These are phyloP conservation scores for Apeira syringaria DNA, from an alignment of 2,888 invertebrate species.

Conservation along the genomic window DNA sequence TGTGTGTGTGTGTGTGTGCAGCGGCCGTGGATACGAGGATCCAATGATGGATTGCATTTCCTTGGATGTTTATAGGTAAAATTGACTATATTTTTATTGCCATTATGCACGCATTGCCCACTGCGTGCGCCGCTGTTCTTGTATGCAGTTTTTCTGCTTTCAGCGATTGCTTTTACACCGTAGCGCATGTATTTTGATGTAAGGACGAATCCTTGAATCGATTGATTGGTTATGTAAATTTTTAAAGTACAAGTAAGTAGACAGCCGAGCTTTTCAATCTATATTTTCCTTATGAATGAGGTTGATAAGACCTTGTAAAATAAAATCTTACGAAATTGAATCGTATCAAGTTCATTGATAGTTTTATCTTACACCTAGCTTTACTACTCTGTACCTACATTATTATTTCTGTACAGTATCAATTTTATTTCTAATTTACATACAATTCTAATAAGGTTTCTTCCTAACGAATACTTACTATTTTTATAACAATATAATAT, in stretches of 20 bases:
- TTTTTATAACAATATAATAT: no score
- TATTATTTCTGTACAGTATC: neutral
- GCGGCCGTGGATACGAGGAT: conserved; percentile 68
- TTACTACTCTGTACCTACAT: neutral
- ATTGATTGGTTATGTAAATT: conserved; percentile 49
- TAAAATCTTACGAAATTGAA: conserved; percentile 55
- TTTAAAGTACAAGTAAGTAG: conserved; percentile 29
- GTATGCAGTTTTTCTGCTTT: conserved; percentile 31
- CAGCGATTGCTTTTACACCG: conserved; percentile 41
- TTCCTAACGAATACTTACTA: no score
- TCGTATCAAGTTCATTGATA: conserved; percentile 50
- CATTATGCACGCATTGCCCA: conserved; percentile 46
- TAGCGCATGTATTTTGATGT: conserved; percentile 53
- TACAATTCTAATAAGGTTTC: conserved; percentile 26
- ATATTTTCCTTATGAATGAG: conserved; percentile 56
- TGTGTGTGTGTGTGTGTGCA: conserved; percentile 67
- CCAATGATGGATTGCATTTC: conserved; percentile 82
- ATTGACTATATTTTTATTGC: conserved; percentile 58
- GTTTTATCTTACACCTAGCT: neutral
- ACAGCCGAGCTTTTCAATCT: conserved; percentile 47
- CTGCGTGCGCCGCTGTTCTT: conserved; percentile 43
- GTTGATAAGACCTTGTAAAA: conserved; percentile 58
- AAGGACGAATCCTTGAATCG: conserved; percentile 56
- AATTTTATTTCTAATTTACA: no score
- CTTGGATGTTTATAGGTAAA: conserved; percentile 79